Evolutionary conservation across 92 coral and sea anemone genomes (phyloP).

Genomic region (Parazoanthus atlanticus): DNA sequence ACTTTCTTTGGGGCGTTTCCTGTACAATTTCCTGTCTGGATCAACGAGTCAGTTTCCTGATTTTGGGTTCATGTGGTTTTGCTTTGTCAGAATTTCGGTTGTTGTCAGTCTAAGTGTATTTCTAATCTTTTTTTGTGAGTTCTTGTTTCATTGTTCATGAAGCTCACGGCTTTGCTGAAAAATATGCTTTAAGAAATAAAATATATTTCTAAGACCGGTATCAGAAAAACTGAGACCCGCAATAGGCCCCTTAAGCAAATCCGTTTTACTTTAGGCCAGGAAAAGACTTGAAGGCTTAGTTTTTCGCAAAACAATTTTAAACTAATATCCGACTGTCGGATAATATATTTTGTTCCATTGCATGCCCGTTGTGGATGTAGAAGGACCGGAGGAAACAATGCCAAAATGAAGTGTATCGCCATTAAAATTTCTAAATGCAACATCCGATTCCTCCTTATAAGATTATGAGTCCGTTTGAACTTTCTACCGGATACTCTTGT

Average conservation of each 20-base stretch:
- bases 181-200: neutral
- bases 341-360: neutral
- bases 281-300: neutral
- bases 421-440: neutral
- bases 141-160: neutral
- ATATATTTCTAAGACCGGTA: neutral
- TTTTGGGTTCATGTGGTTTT: neutral
- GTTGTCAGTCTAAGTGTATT: neutral
- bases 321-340: neutral
- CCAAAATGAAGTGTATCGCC: neutral
- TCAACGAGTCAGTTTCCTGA: neutral
- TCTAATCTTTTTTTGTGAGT: neutral
- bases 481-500: neutral
- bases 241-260: neutral
- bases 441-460: neutral
- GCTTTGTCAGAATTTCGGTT: neutral
- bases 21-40: neutral
- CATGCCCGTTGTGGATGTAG: neutral
- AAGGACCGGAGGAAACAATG: neutral
- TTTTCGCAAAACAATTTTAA: neutral
- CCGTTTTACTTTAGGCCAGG: neutral
- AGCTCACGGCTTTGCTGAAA: neutral
- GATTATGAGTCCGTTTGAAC: neutral
- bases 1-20: neutral
- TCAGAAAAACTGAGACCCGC: neutral